Evolutionary conservation across 2,113 vertebrate species (phyloP), one percentile per base, ranked within the genome.

Genomic region (Catharus bicknelli): DNA sequence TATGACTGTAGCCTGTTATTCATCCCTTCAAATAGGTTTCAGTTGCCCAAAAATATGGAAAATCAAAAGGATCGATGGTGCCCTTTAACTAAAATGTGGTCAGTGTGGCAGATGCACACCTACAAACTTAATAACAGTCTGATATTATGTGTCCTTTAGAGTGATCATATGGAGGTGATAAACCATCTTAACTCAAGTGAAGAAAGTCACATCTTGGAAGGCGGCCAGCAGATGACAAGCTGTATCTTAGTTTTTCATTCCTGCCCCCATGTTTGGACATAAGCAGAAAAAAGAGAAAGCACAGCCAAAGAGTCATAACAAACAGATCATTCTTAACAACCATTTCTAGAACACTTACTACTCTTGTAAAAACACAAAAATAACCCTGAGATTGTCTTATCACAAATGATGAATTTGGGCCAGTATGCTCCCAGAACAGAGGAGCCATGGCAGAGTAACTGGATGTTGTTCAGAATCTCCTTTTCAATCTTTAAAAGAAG

Each of bases 211-310:
- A 66, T 70, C 7, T 40, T 54, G 55, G 42, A 66, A 80, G 17
- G 21, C 36, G 10, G 42, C 25, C 40, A 68, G 25, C 2, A 69
- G 27, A n/a, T 66, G 30, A 73, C 22, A 38, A 58, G 19, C 5
- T 86, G 51, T 29, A 58, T 61, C 73, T 43, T 36, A n/a, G 16
- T 70, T 83, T 87, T 91, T 84, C 42, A 34, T 66, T 74, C 57
- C 38, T 84, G 23, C 11, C 29, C 13, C 68, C 22, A 22, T 30
- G 38, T 29, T 67, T 62, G 19, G n/a, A 63, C 36, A 48, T 29
- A 32, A 58, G 58, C 29, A 83, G 69, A 79, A 76, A 80, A 91
- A 59, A 59, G 20, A 68, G 22, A 79, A 80, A 73, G 27, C 15
- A n/a, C 8, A 66, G 29, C 10, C 26, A 58, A 36, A 55, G n/a